Percentiles rank a stretch among this genome's conserved stretches.
phyloP scores from a whole-genome alignment of 2,888 invertebrate species.

The Anarsia innoxiella region DNA sequence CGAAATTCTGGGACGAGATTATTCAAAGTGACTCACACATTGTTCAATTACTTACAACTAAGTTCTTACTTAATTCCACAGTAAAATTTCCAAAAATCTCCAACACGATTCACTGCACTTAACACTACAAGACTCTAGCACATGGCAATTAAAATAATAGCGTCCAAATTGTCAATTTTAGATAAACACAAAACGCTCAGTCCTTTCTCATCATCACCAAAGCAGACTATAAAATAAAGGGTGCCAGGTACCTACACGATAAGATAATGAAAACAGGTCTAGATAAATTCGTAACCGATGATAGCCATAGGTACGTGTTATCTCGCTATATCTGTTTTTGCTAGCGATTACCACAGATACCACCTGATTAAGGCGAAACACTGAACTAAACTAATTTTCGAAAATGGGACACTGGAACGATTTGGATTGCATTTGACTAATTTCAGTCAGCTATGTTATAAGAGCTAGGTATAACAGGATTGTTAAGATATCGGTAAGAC shows the following conservation, averaged over 20 bases:
- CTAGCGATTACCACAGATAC: conserved; percentile 57
- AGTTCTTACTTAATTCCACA: no score
- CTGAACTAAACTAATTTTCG: conserved; percentile 24
- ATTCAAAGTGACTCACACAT: no score
- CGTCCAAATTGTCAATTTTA: no score
- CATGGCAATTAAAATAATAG: conserved; percentile 7
- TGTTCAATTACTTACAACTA: no score
- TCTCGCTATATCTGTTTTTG: conserved; percentile 49
- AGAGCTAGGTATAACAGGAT: no score
- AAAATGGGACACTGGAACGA: not conserved
- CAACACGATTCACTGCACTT: conserved; percentile 1
- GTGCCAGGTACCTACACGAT: conserved; percentile 48
- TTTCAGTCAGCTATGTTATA: no score
- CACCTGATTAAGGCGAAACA: conserved; percentile 35
- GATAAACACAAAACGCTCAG: no score
- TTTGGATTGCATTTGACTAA: no score
- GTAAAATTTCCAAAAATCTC: no score
- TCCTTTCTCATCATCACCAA: no score
- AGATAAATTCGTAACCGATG: conserved; percentile 67
- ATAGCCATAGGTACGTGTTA: conserved; percentile 41
- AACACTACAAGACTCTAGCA: conserved; percentile 4
- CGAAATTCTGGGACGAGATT: no score
- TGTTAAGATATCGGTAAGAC: no score
- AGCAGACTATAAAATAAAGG: conserved; percentile 59
- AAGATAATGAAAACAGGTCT: conserved; percentile 73